Percentiles rank a stretch among this genome's conserved stretches.
Conservation (phyloP, 2,888 invertebrate genomes). For the Dysmachus trigonus region DNA sequence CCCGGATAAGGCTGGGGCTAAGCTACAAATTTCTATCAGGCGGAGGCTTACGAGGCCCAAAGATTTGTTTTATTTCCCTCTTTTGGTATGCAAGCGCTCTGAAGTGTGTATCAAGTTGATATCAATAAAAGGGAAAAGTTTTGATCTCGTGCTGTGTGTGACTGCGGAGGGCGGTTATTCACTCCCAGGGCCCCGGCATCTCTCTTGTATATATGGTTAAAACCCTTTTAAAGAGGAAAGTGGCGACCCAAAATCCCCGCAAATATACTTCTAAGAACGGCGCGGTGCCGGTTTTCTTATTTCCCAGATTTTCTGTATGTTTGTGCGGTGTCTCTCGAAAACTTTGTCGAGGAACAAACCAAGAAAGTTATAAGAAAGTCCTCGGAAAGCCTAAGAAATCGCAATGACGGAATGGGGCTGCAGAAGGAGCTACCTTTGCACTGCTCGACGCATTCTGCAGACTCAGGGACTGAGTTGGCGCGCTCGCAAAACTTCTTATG, state of each 20-base stretch:
- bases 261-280: neutral
- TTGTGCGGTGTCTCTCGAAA: neutral
- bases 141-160: neutral
- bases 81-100: neutral
- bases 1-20: constrained; percentile 27
- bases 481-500: no score
- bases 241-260: neutral
- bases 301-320: neutral
- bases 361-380: neutral
- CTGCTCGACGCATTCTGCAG: neutral
- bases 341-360: neutral
- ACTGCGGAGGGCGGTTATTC: neutral
- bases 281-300: neutral
- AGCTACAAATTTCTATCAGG: constrained; percentile 31
- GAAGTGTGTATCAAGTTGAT: neutral
- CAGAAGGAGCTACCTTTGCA: neutral
- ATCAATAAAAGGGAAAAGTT: neutral
- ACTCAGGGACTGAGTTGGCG: neutral
- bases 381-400: neutral
- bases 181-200: neutral
- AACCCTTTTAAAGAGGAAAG: neutral
- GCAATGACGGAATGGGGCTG: neutral
- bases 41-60: neutral
- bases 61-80: constrained; percentile 38
- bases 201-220: neutral